Percentiles rank a stretch among this genome's conserved stretches.
Conservation (phyloP, 1,140 invertebrate species). For the Halesus radiatus region DNA sequence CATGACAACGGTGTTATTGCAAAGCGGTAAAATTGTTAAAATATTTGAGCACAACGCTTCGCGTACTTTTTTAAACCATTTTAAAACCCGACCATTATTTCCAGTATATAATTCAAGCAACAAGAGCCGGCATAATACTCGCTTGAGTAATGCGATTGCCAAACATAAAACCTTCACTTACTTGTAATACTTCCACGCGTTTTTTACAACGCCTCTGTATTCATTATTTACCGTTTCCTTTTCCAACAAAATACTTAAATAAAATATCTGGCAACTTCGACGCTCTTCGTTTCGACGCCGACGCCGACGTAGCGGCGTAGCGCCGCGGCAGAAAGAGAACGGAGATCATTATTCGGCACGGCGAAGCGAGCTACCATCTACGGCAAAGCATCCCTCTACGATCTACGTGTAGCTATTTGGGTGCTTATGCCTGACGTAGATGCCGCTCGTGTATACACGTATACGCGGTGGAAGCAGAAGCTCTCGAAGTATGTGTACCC, state of each 20-base stretch:
- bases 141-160: no score
- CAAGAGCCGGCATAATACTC: no score
- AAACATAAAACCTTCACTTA: no score
- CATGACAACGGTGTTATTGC: no score
- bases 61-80: no score
- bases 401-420: constrained; percentile 24
- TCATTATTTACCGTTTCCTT: background rate
- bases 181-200: no score
- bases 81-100: no score
- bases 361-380: constrained; percentile 23
- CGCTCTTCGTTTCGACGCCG: background rate
- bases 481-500: no score
- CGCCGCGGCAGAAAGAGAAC: background rate
- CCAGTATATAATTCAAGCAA: no score
- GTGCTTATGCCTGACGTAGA: constrained; percentile 8
- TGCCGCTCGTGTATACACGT: background rate
- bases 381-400: constrained; percentile 8
- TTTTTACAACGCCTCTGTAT: background rate
- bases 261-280: background rate
- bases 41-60: no score
- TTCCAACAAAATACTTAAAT: background rate
- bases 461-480: background rate
- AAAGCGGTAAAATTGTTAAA: no score
- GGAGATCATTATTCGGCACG: constrained; percentile 35
- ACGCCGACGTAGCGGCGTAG: no score